Evolutionary conservation across 2,888 invertebrate species (phyloP), one percentile per base, ranked within the genome.

Genomic region (Acleris sparsana): DNA sequence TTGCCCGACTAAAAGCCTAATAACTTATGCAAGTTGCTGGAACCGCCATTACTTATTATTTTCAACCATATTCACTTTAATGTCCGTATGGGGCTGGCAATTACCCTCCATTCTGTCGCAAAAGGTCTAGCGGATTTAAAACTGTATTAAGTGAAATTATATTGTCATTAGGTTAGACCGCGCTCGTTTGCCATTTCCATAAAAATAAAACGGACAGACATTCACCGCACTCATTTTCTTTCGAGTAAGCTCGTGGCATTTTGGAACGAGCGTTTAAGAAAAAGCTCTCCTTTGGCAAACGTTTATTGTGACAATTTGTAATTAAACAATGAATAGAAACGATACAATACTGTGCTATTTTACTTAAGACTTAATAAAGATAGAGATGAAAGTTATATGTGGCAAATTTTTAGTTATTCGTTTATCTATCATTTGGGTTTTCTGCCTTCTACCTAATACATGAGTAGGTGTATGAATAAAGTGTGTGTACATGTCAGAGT

Each of bases 71-170:
- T 62, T 66, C 66, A 66, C 57, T 62, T 66, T 62, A 66, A 66
- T 53, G 66, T 57, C 48, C 61, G 53, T 11, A 66, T 57, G 46
- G 52, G 44, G 56, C 52, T 29, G 57, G 66, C 66, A 62, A 62
- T 66, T 66, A 62, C 66, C 62, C 55, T 49, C 57, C 57, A 62
- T 62, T 66, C 57, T 18, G 62, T 62, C 61, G 60, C 65, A 25
- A 60, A 66, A 62, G 62, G 66, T 62, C 62, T 62, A 66, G 62
- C 46, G 66, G 66, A 66, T 66, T 62, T 62, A 62, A 66, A 66
- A 66, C 66, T 66, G 66, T 62, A 62, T 66, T 66, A 66, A 61
- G 62, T 66, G 61, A 66, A 66, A 66, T 66, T 66, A 66, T 66
- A 66, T 66, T 66, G 66, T 66, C 66, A 66, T 66, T 66, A 66